Evolutionary conservation across 53 echinoderm and acorn worm species (phyloP), one percentile per base, ranked within the genome.

Genomic region (Henricia sp.): DNA sequence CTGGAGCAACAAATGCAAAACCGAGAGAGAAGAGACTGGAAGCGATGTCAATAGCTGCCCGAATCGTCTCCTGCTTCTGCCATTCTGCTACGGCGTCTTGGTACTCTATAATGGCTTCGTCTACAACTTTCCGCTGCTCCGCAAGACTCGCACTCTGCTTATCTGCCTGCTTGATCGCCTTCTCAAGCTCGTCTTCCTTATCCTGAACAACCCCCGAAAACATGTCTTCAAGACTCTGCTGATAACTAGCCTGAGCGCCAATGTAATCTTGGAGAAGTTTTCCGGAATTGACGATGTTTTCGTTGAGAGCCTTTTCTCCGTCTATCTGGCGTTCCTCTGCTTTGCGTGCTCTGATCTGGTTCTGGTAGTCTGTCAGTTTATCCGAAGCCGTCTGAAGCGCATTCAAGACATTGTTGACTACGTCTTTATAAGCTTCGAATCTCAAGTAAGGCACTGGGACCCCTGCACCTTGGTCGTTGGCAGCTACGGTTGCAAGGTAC

Each of bases 281-380:
- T 14, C 82, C 82, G 13, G 82, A 82, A 4, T 23, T 39, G 82
- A 82, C 65, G 51, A 82, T 63, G 50, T 82, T 82, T 27, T 64
- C 53, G 29, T 82, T 82, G 4, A 82, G 52, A 12, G 42, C 64
- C 35, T 58, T 43, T 24, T 65, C 44, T 28, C 82, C 44, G 28
- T 64, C 65, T 33, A 82, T 40, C 19, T 82, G 25, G 9, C 82
- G 64, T n/a, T 82, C 82, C 36, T 82, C 82, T 23, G 43, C 48
- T 34, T 82, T 64, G 36, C 82, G 25, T 11, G 14, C 82, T 50
- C 65, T 63, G 11, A 82, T 82, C 66, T 82, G 50, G 9, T 46
- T 82, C 12, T 82, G 64, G 50, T 30, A 82, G 6, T 40, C 32
- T 28, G 25, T 29, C 44, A 82, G 40, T 41, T 82, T 26, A 2